Conservation (phyloP, 2,797 vertebrate species). For the Acrocephalus scirpaceus region DNA sequence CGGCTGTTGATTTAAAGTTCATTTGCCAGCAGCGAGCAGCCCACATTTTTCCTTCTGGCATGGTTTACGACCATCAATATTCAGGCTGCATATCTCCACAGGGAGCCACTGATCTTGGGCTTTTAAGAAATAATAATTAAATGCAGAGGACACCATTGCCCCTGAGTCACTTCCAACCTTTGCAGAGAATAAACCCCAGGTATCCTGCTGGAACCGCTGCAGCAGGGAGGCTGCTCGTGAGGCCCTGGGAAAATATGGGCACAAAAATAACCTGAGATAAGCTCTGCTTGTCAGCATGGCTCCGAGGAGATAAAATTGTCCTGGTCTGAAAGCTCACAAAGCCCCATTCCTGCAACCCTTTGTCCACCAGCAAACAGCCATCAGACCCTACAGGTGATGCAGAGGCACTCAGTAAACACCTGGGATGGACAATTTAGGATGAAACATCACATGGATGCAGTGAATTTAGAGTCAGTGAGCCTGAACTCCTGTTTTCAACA, state of each 20-base stretch:
- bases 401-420: not conserved
- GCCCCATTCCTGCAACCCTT: not conserved
- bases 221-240: not conserved
- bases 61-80: constrained; percentile 53
- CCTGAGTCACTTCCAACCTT: constrained; percentile 28
- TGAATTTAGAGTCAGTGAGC: not conserved
- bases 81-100: constrained; percentile 32
- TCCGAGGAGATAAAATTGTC: not conserved
- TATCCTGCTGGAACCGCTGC: not conserved
- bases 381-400: not conserved
- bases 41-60: constrained; percentile 36
- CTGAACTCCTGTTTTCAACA: not conserved
- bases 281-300: not conserved
- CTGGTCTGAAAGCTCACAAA: not conserved
- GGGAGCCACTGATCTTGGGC: constrained; percentile 38
- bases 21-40: constrained; percentile 34
- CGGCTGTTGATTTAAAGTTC: constrained; percentile 68
- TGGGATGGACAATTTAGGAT: not conserved
- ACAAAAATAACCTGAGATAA: not conserved
- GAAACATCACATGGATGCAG: not conserved
- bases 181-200: constrained; percentile 18
- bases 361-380: not conserved
- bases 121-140: constrained; percentile 49
- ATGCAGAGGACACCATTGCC: constrained; percentile 42
- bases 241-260: not conserved